Base-by-base conservation (phyloP, 2,113 vertebrate species). In the Copsychus sechellarum region DNA sequence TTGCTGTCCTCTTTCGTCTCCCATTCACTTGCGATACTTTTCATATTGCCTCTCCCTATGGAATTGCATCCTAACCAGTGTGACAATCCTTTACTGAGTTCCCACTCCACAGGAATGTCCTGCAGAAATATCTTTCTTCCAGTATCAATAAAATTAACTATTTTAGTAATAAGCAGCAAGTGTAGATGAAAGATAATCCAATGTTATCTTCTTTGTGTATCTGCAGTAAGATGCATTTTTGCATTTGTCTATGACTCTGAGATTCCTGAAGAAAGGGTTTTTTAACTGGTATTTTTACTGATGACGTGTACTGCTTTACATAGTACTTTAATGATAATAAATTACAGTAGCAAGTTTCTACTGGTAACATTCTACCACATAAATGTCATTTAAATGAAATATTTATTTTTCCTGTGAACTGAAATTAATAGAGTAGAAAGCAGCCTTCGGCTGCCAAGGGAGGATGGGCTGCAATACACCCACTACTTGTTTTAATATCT, bases 341-440 rank as follows among this genome's bases (percentile, higher is more conserved):
- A 89, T 60, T 67, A 43, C 38, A 86, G 45, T 3, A 57, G 10
- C 28, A 83, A 72, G 50, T 47, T 62, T 21, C 42, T 51, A 81
- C 31, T 73, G 45, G 33, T 42, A 54, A 70, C 58, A 72, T 71
- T 88, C 9, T 62, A 88, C 56, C 54, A 72, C 24, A 60, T 8
- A 82, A 90, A 58, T 85, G 51, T 26, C 31, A 92, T 77, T 90
- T 88, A 77, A 93, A 70, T 48, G 25, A 72, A 92, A 93, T 54
- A 60, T 62, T 78, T 83, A 24, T 57, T 81, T 90, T 92, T 58
- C 22, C 43, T 3, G 2, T 66, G 60, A 83, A 62, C 26, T 43
- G 28, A 83, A 93, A 92, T 40, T 31, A 83, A 61, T 1, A 31
- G 42, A 83, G 18, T 12, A 50, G 64, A 79, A 92, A 88, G 62